These are phyloP conservation scores for Crypturellus tataupa DNA, from an alignment of 2,797 vertebrate genomes.

Conservation along the genomic window DNA sequence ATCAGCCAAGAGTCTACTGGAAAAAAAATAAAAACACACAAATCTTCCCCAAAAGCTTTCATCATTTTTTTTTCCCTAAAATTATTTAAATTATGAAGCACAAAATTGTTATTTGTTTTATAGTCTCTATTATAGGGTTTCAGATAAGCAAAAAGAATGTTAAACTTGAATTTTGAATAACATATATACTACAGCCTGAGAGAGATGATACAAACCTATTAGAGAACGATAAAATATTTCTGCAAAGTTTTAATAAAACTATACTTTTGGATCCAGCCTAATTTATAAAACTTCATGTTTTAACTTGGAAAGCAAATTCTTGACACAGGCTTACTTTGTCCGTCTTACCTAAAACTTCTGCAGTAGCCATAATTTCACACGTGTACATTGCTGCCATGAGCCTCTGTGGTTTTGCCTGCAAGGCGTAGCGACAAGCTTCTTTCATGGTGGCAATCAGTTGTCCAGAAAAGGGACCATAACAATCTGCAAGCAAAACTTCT, in stretches of 20 bases:
- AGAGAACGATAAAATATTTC: neutral
- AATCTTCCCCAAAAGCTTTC: neutral
- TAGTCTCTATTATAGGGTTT: neutral
- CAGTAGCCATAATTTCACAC: slow-evolving; percentile 95
- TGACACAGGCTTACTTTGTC: neutral
- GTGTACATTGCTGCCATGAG: slow-evolving; percentile 99
- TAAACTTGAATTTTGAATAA: neutral
- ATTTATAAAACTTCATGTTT: neutral
- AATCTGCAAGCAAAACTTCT: slow-evolving; percentile 79
- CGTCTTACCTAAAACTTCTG: slow-evolving; percentile 93
- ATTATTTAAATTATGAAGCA: neutral
- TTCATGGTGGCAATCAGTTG: slow-evolving; percentile 97
- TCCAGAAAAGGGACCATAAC: slow-evolving; percentile 93
- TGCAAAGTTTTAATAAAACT: neutral
- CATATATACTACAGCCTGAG: slow-evolving; percentile 14
- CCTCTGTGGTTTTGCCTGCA: slow-evolving; percentile 93
- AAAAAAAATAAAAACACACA: too few relatives aligned
- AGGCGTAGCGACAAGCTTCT: slow-evolving; percentile 91
- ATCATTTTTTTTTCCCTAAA: neutral
- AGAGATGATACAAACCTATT: slow-evolving; percentile 25
- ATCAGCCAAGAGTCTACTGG: neutral
- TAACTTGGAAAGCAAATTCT: neutral
- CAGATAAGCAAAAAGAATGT: neutral
- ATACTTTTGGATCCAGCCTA: neutral
- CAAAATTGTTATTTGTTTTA: neutral